These are phyloP conservation scores for Holotrichia oblita DNA, from an alignment of 1,140 invertebrate genomes.

Conservation along the genomic window DNA sequence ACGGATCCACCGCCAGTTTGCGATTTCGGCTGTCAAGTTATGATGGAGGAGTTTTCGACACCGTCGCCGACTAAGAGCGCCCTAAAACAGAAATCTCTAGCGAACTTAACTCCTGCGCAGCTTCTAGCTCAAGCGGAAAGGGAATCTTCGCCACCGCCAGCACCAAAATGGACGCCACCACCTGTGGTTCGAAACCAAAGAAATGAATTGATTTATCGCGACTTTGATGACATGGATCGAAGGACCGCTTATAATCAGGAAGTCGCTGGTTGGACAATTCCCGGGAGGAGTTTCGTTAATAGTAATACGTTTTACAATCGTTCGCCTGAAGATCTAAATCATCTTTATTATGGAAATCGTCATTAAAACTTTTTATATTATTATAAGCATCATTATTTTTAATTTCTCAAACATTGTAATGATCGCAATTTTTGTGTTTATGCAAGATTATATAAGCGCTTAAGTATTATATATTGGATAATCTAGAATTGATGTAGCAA, in stretches of 20 bases:
- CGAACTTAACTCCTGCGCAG: constrained; percentile 56
- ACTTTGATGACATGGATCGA: neutral
- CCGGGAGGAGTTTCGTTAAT: neutral
- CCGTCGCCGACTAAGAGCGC: constrained; percentile 36
- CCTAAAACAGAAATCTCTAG: constrained; percentile 53
- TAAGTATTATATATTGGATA: neutral
- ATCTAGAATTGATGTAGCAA: neutral
- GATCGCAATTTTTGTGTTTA: neutral
- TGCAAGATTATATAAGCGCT: too few relatives aligned
- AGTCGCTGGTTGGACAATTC: neutral
- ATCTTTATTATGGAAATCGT: constrained; percentile 7
- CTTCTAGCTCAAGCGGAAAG: constrained; percentile 46
- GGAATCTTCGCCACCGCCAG: neutral
- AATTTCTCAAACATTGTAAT: neutral
- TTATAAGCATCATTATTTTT: neutral
- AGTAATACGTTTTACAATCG: neutral
- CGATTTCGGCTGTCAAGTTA: constrained; percentile 13
- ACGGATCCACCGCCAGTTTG: neutral
- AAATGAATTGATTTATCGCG: neutral
- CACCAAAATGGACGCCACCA: neutral
- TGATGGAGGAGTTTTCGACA: constrained; percentile 47
- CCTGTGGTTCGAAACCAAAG: neutral
- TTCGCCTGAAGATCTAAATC: neutral
- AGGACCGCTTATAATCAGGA: neutral
- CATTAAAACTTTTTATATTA: neutral